Base-by-base conservation (phyloP, 1,140 invertebrate species). In the Coelopa frigida region DNA sequence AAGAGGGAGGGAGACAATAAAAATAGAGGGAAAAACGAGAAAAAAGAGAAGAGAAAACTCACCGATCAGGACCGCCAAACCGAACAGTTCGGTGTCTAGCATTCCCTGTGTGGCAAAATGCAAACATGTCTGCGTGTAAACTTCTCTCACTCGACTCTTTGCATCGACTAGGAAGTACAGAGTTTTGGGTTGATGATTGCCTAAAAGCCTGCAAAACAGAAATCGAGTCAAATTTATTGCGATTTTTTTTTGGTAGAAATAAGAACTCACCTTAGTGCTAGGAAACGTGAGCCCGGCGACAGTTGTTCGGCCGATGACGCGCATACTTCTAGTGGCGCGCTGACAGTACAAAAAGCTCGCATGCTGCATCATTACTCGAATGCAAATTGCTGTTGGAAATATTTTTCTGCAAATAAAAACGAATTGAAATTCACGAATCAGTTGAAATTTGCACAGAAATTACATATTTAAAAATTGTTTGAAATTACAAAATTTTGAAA, bases 51-150 rank as follows among this genome's bases (percentile, higher is more conserved):
- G 39, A 17, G 27, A 2, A 33, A 40, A 50, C 78, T 79, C 67
- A 87, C 85, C 86, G 76, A 82, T 84, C 59, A 83, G 76, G 60
- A 85, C 78, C 56, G 87, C 84, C 56, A 91, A 72, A 55, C 86
- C 87, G 73, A 90, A 91, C 27, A 89, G 79, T 66, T 89, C 84
- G 61, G 81, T 82, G 66, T 89, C 85, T 68, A 81, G 75, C 79
- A 91, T 83, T 56, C 84, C 84, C 74, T 83, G 80, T 54, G 80
- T 78, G 57, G 76, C 75, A 55, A 89, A 80, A 70, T 88, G 81
- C 50, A 78, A 73, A 70, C 84, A 85, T 76, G 86, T 83, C 70
- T 89, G 83, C 54, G 80, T 77, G 61, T 88, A 87, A 39, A 91
- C 78, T 70, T 91, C 85, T 62, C 83, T 82, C 47, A 87, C 85